These are phyloP conservation scores for Alviniconcha marisindica DNA, from an alignment of 1,140 invertebrate species.

Conservation along the genomic window DNA sequence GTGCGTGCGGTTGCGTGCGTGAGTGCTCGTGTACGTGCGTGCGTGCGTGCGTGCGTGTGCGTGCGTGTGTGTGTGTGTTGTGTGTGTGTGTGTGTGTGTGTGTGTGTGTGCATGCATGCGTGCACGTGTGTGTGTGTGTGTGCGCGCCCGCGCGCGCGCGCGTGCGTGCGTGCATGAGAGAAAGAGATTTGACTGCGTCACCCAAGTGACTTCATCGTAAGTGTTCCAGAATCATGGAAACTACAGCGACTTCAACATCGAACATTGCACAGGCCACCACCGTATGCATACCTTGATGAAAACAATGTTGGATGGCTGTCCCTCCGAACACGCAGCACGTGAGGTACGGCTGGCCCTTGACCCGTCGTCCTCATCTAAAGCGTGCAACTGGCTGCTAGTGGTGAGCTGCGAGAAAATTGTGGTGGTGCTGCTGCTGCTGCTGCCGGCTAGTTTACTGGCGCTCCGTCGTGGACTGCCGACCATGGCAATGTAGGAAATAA, in stretches of 20 bases:
- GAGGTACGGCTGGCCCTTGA: not conserved
- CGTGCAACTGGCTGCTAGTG: no score
- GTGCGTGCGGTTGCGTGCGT: not conserved
- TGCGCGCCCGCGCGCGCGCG: not conserved
- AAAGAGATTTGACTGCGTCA: not conserved
- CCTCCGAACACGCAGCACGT: not conserved
- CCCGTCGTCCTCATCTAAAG: no score
- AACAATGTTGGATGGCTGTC: not conserved
- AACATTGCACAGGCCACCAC: not conserved
- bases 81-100: constrained; percentile 24
- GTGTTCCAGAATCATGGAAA: not conserved
- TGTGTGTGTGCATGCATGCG: constrained; percentile 23
- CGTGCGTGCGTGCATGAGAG: not conserved
- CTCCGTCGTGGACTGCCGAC: no score
- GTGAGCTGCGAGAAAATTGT: no score
- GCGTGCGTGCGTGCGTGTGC: not conserved
- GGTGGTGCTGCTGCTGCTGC: no score
- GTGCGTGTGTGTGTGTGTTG: not conserved
- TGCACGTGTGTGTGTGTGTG: constrained; percentile 11
- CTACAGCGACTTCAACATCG: not conserved
- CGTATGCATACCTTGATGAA: not conserved
- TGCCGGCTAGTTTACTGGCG: no score
- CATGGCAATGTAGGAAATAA: no score
- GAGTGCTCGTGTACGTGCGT: not conserved
- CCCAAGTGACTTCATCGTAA: not conserved